Base-by-base conservation (phyloP, 2,888 invertebrate species). In the Harpalus rufipes region DNA sequence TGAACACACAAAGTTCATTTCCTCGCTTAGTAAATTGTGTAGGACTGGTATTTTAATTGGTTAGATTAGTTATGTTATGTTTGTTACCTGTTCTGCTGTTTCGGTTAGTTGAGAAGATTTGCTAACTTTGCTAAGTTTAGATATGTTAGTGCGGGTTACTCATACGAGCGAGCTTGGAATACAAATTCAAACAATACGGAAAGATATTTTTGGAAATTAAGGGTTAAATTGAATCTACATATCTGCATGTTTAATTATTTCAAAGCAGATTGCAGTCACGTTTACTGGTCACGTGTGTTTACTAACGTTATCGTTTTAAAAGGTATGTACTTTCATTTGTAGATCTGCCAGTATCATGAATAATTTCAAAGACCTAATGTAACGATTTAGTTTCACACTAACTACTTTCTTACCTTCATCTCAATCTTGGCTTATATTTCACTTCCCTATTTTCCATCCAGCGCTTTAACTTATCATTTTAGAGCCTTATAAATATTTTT, bases 151-250 rank as follows among this genome's bases (percentile, higher is more conserved):
- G 44, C 12, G 44, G 44, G 44, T 51, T 32, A 51, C 3, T 51
- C 44, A 51, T 51, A 51, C 61, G 16, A 16, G 18, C 16, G 14
- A 7, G 21, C 10, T 16, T 16, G 18, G 61, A 61, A 61, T 61
- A 21, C 61, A 61, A 61, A 61, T 61, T 10, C 61, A 61, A 61
- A 18, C 61, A 61, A 61, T 61, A 61, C 10, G 21, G 16, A 61
- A 32, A 32, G 61, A 16, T 61, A 61, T 61, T 21, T 18, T 16
- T 61, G 61, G 61, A 61, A 61, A 61, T 61, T 61, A 61, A 10
- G 21, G 21, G 61, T 14, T 10, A 51, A 51, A 51, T 51, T 51
- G 12, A 51, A 51, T 51, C 44, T 51, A 51, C 10, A 2, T 51
- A 12, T 51, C 44, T 51, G 12, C 44, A 51, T 51, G 44, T 51